Evolutionary conservation across 2,113 vertebrate species (phyloP).

Genomic region (Actinemys pallida): DNA sequence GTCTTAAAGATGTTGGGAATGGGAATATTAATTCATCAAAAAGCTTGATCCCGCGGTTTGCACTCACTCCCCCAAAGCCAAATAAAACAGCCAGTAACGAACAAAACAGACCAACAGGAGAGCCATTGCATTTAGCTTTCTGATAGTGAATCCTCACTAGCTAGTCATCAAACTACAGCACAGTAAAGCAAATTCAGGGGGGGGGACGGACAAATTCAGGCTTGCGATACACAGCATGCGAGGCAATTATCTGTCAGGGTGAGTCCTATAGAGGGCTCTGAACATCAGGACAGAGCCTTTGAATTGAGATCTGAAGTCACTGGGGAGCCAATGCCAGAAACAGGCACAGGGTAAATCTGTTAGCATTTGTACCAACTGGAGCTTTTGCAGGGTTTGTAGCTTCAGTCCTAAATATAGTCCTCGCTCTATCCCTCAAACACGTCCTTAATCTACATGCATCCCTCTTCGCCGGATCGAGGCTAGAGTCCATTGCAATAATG

Average conservation of each 20-base stretch:
- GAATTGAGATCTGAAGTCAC: too few species aligned
- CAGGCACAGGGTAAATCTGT: too few species aligned
- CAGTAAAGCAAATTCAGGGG: not conserved
- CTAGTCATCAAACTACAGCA: not conserved
- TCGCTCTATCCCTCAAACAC: too few species aligned
- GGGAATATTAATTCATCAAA: too few species aligned
- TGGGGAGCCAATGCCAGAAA: too few species aligned
- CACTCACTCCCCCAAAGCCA: not conserved
- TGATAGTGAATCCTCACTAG: not conserved
- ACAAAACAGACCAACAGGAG: not conserved
- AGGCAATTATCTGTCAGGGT: too few species aligned
- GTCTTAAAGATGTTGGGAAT: not conserved
- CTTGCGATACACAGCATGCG: not conserved
- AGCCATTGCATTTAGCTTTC: not conserved
- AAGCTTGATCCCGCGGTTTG: not conserved
- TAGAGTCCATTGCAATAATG: fast-evolving
- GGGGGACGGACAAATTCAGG: not conserved
- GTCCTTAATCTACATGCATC: fast-evolving
- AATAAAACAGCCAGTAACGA: not conserved
- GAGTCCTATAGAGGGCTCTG: too few species aligned
- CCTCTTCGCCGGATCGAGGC: fast-evolving
- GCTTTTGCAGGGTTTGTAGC: too few species aligned
- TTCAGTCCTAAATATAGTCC: too few species aligned
- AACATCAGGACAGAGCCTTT: too few species aligned
- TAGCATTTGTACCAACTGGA: too few species aligned